phyloP scores from a whole-genome alignment of 1,140 invertebrate genomes.

The Drosophila lacteicornis region DNA sequence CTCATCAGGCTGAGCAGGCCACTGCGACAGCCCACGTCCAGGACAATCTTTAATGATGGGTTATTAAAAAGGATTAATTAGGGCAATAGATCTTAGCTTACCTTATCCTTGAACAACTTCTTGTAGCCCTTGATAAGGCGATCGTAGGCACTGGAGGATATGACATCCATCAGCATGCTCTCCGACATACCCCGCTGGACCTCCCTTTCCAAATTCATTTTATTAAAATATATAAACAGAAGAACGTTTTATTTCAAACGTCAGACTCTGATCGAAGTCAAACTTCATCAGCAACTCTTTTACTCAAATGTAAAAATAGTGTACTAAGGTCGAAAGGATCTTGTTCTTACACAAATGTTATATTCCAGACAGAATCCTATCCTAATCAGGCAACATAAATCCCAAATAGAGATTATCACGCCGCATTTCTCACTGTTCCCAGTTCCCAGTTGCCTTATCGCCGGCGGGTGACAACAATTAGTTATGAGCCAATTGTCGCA shows the following conservation, averaged over 20 bases:
- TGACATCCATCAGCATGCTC: slow-evolving; percentile 35
- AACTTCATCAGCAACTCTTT: too few species aligned
- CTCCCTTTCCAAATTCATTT: slow-evolving; percentile 20
- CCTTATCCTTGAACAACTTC: slow-evolving; percentile 51
- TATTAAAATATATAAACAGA: background rate
- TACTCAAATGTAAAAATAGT: background rate
- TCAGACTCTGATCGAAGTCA: background rate
- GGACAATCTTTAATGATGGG: slow-evolving; percentile 31
- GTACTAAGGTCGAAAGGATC: too few species aligned
- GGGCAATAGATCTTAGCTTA: background rate
- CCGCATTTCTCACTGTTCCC: slow-evolving; percentile 24
- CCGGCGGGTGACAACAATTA: slow-evolving; percentile 57
- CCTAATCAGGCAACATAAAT: slow-evolving; percentile 62
- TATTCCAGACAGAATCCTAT: background rate
- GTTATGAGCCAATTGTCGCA: slow-evolving; percentile 61
- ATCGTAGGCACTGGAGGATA: slow-evolving; percentile 28
- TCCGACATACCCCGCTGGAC: slow-evolving; percentile 6
- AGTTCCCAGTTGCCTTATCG: slow-evolving; percentile 21
- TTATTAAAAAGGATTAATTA: background rate
- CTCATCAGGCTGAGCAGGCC: slow-evolving; percentile 52
- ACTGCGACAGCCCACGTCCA: slow-evolving; percentile 68
- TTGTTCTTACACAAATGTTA: background rate
- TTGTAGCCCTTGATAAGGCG: slow-evolving; percentile 23
- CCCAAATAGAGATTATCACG: slow-evolving; percentile 34
- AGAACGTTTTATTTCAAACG: background rate